These are phyloP conservation scores for Mormoops blainvillei DNA, from an alignment of 2,113 vertebrate species.

Conservation along the genomic window DNA sequence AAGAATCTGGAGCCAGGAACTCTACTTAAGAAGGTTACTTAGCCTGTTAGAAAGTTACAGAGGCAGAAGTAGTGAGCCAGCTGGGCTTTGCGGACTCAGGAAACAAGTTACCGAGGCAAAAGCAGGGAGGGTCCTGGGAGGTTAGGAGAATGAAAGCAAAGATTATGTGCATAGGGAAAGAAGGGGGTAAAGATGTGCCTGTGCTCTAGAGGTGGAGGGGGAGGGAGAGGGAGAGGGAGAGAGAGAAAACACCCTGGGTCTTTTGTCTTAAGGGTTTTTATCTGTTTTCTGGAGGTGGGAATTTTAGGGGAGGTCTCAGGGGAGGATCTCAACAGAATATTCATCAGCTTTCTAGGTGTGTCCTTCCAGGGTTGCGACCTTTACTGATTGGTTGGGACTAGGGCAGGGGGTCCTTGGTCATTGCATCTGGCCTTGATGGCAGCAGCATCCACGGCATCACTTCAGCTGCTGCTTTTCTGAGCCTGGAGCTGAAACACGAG, in stretches of 20 bases:
- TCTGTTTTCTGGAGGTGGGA: neutral
- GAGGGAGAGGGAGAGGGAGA: too few relatives aligned
- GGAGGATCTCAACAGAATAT: neutral
- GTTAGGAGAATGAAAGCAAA: neutral
- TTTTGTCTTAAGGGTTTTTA: neutral
- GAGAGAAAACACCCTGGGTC: neutral
- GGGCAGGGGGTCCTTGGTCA: neutral
- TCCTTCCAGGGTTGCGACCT: neutral
- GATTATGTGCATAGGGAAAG: neutral
- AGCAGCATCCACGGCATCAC: too few relatives aligned
- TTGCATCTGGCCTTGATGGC: too few relatives aligned
- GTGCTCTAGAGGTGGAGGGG: neutral
- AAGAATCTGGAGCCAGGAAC: neutral
- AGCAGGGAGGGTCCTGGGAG: neutral
- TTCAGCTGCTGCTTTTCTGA: neutral
- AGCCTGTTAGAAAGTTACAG: neutral
- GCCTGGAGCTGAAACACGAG: neutral
- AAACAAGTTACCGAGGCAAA: neutral
- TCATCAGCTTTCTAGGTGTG: neutral
- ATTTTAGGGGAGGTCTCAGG: neutral
- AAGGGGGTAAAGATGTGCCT: too few relatives aligned
- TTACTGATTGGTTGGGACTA: neutral
- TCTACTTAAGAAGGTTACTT: neutral
- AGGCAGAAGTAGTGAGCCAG: neutral
- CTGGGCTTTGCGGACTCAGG: neutral